Evolutionary conservation across 2,797 vertebrate genomes (phyloP), one percentile per base, ranked within the genome.

Genomic region (Oryzias sinensis): DNA sequence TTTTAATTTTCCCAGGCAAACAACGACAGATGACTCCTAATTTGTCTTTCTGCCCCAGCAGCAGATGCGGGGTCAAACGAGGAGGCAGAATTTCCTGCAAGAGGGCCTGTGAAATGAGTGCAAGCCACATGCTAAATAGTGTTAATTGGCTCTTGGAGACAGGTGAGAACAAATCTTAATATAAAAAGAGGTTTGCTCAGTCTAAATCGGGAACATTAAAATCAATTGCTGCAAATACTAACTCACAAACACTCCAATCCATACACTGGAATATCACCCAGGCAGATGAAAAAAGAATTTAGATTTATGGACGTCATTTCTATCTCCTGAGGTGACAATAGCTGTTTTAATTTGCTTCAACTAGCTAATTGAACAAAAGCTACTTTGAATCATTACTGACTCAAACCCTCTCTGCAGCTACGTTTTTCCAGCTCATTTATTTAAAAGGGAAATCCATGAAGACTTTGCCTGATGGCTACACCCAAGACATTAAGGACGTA

Each of bases 11-110:
- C 71, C 51, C 74, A 53, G 4, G 69, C 62, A 63, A 78, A 68
- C 71, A 68, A 69, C 76, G 67, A 71, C 74, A 81, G 50, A 66
- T 73, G 73, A 86, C 79, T 76, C 43, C 43, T 82, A 77, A 88
- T 90, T 59, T 62, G 62, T 84, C 75, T 76, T 63, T 59, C 65
- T 81, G 76, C 76, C 60, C 44, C 66, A 56, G 75, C 33, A 41
- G 72, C 88, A 89, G 87, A 89, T 90, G 86, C 78, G 58, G 58
- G 77, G 83, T 67, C 65, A 59, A 70, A 85, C 72, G 56, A 69
- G 69, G 62, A 65, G 67, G 51, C 54, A 55, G 43, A 50, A 64
- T 79, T 83, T 85, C 83, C 74, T 78, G 79, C 70, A 77, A 64
- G 69, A 81, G 62, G 61, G 71, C 56, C 57, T 72, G 53, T 76